Evolutionary conservation across 2,888 invertebrate species (phyloP), one percentile per base, ranked within the genome.

Genomic region (Tetramorium bicarinatum): DNA sequence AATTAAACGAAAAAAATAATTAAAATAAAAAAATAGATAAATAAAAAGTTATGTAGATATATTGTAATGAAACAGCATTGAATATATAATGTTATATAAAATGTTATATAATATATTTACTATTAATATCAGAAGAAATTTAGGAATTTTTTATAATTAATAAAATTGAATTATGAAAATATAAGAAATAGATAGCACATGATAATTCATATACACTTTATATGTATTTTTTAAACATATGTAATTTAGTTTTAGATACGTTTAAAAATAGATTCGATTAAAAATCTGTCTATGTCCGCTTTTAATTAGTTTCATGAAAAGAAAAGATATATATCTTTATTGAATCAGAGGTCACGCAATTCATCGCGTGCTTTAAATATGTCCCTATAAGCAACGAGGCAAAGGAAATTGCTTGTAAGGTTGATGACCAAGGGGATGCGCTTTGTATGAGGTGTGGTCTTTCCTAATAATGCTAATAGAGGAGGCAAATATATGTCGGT

Each of bases 401-500:
- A 86, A 82, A 71, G 64, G 66, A 61, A 88, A 76, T 34, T 75
- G 76, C 62, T 64, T 84, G 67, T 64, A 77, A 85, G 89, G 89
- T 89, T 88, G 87, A 87, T 90, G 91, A 90, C 89, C 91, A 89
- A 84, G 87, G 88, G 88, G 88, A 85, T 89, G 88, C 74, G 87
- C 66, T 84, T 88, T 11, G 7, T n/a, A 2, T 62, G 88, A 90
- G 71, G 91, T 85, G 91, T 83, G 90, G 91, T 80, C 82, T 81
- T 85, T 85, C 61, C 82, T 90, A 90, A 89, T 90, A 88, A 86
- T 85, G 74, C 76, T 82, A 67, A 74, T 83, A 87, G 67, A 52
- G 41, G 29, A 54, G 6, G n/a, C 15, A 69, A 67, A 77, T 77
- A 67, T 77, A 54, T 18, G 11, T 41, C 9, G 25, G 15, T 67